Evolutionary conservation across 2,888 invertebrate genomes (phyloP), one percentile per base, ranked within the genome.

Genomic region (Thyatira batis): DNA sequence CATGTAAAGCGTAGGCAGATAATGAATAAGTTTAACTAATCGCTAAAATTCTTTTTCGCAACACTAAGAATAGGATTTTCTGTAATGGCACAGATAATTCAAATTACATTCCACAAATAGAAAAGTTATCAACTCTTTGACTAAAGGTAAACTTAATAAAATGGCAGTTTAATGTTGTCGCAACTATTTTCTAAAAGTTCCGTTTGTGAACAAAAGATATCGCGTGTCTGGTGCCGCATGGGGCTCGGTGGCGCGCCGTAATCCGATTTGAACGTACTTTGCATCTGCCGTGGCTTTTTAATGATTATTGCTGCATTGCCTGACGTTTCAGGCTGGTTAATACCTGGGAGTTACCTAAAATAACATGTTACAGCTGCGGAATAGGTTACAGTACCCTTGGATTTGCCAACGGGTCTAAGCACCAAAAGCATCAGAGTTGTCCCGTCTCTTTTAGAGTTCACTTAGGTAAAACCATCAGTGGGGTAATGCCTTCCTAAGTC

Each of bases 291-390:
- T 33, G 33, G 23, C 44, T 50, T 33, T 39, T 51, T 55, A 52
- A 55, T 44, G 51, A 53, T 39, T 52, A 58, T 58, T 49, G 33
- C 52, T 23, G 49, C 43, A 55, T 55, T 33, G 55, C 53, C 50
- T 60, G 56, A 48, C 44, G 2, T 6, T 33, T 39, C n/a, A 8
- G n/a, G 13, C 33, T 33, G 33, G 33, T 33, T 33, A 33, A 4
- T n/a, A 10, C 3, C 17, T 17, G 1, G 13, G 5, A n/a, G 13
- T n/a, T 1, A 30, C 28, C 10, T 30, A 30, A 11, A 2, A 10
- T 11, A 0, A 30, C n/a, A n/a, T n/a, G n/a, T n/a, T n/a, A n/a
- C n/a, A n/a, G n/a, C n/a, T n/a, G n/a, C n/a, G n/a, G n/a, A n/a
- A n/a, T n/a, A n/a, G n/a, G n/a, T n/a, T n/a, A n/a, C n/a, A n/a